phyloP scores from a whole-genome alignment of 2,797 vertebrate species.

The Chelmon rostratus region DNA sequence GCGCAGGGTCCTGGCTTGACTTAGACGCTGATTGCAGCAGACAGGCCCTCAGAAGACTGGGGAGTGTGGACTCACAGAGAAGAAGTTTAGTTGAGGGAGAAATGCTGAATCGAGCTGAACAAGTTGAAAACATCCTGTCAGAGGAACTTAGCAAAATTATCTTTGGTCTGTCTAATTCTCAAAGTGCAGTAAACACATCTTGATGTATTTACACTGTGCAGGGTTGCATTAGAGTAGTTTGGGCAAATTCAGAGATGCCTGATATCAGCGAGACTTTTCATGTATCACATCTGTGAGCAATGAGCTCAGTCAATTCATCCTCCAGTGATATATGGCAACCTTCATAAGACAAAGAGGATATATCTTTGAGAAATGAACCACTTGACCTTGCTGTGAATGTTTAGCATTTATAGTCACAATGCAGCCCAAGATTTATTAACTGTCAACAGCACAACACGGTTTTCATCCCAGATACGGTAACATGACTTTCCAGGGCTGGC shows the following conservation, averaged over 20 bases:
- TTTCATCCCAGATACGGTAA: conserved; percentile 45
- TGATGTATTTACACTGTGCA: conserved; percentile 10
- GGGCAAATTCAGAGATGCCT: conserved; percentile 13
- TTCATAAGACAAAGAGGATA: conserved; percentile 69
- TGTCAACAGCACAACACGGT: conserved; percentile 49
- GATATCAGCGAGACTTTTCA: conserved; percentile 38
- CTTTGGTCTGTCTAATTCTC: conserved; percentile 25
- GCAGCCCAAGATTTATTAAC: conserved; percentile 69
- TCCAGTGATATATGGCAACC: conserved; percentile 62
- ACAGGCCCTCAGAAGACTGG: conserved; percentile 69
- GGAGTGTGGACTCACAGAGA: conserved; percentile 46
- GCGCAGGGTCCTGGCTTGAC: conserved; percentile 26
- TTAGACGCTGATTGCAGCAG: conserved; percentile 73
- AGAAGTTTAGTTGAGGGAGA: conserved; percentile 39
- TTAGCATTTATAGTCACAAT: conserved; percentile 65
- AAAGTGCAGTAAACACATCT: conserved; percentile 19
- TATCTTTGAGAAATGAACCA: conserved; percentile 68
- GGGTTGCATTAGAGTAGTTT: not conserved
- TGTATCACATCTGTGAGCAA: conserved; percentile 28
- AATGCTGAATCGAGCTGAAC: conserved; percentile 64
- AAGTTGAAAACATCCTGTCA: conserved; percentile 70
- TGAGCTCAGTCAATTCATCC: conserved; percentile 55
- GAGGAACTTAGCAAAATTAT: conserved; percentile 42
- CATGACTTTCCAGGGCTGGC: conserved; percentile 21
- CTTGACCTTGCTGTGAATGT: conserved; percentile 67